Percentiles rank a stretch among this genome's conserved stretches.
Conservation (phyloP, 2,113 vertebrate genomes). For the Orthonyx spaldingii region DNA sequence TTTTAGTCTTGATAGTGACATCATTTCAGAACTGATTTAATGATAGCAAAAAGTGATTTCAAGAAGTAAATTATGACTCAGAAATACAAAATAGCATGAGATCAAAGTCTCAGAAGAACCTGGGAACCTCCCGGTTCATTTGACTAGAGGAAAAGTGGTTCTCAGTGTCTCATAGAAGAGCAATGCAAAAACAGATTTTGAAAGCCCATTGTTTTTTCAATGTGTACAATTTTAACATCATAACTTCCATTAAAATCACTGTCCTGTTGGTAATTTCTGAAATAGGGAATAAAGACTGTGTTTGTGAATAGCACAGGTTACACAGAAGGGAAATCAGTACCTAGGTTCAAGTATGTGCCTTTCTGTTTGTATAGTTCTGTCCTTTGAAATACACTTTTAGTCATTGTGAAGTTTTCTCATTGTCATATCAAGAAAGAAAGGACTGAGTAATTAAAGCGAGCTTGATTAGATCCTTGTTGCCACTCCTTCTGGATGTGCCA, state of each 20-base stretch:
- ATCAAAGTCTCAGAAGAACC: neutral
- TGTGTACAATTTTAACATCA: neutral
- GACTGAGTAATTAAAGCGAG: neutral
- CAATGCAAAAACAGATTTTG: neutral
- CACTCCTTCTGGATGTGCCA: neutral
- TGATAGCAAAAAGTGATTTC: neutral
- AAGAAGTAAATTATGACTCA: neutral
- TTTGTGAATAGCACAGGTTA: neutral
- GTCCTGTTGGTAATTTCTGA: neutral
- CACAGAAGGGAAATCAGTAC: neutral
- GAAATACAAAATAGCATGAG: neutral
- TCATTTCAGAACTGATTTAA: neutral
- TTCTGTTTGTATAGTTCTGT: neutral
- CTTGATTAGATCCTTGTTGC: neutral
- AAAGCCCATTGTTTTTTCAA: neutral
- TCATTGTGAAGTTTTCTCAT: neutral
- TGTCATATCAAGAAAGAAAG: neutral
- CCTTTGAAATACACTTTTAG: neutral
- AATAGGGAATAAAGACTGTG: neutral
- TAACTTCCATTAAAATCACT: neutral
- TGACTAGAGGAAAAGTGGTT: neutral
- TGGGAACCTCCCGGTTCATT: neutral
- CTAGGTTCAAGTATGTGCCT: neutral
- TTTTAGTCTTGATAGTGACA: neutral
- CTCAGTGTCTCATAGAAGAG: neutral